Conservation (phyloP, 2,888 invertebrate genomes). For the Chorisops tibialis region DNA sequence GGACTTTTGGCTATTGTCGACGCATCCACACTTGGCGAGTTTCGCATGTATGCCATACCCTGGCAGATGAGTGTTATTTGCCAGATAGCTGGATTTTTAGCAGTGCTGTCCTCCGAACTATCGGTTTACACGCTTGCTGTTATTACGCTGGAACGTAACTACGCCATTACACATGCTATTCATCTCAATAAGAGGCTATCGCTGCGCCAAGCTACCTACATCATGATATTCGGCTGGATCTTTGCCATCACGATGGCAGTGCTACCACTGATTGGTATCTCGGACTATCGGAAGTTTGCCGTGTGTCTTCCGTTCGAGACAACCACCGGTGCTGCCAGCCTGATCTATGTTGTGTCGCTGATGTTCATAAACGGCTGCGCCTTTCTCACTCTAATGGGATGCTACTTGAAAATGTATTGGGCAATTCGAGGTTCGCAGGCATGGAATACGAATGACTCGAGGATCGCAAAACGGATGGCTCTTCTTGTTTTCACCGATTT, state of each 20-base stretch:
- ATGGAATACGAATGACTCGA: constrained; percentile 95
- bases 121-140: constrained; percentile 95
- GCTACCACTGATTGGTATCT: constrained; percentile 85
- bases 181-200: constrained; percentile 93
- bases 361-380: constrained; percentile 91
- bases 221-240: constrained; percentile 91
- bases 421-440: constrained; percentile 95
- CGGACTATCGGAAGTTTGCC: constrained; percentile 94
- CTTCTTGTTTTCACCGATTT: constrained; percentile 95
- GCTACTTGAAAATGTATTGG: constrained; percentile 96
- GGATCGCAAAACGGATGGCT: constrained; percentile 96
- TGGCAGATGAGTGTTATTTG: constrained; percentile 97
- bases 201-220: constrained; percentile 83
- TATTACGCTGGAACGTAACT: constrained; percentile 92
- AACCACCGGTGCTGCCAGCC: constrained; percentile 68
- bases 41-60: constrained; percentile 91
- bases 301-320: constrained; percentile 96
- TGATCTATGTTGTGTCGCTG: constrained; percentile 85
- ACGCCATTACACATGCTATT: constrained; percentile 97
- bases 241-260: constrained; percentile 84
- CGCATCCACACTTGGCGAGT: constrained; percentile 92
- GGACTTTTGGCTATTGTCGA: constrained; percentile 94
- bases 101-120: constrained; percentile 88
- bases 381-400: constrained; percentile 91
- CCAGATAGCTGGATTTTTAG: constrained; percentile 90